Base-by-base conservation (phyloP, 2,113 vertebrate genomes). In the Scomber colias region DNA sequence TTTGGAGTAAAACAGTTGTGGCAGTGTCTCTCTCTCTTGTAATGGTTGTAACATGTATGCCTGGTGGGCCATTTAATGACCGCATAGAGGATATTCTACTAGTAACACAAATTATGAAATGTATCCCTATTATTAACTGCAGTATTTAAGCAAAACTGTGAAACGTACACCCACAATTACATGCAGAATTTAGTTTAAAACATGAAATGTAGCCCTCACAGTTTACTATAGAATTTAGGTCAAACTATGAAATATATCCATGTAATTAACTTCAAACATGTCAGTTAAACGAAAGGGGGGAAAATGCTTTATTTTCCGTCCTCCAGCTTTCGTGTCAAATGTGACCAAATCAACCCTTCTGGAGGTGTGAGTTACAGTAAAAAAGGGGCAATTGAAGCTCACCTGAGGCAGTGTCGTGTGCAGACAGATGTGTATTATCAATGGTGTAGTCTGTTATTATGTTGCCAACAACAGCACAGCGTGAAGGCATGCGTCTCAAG, bases 41-140 rank as follows among this genome's bases (percentile, higher is more conserved):
- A 64, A 71, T 27, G 24, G 24, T 27, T 27, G 24, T 27, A 27
- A 27, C 24, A 27, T 27, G 24, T 15, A 60, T 5, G 24, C 61
- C 49, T 30, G 21, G 24, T 5, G 61, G 62, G 14, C 11, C 10
- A 6, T 77, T 61, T 54, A 11, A 73, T n/a, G 17, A 49, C 50
- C 8, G 0, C 50, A 4, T 49, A 66, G 21, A 46, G 53, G 44
- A 80, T 57, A 45, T 71, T 77, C n/a, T 50, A 24, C 71, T 62
- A 65, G 61, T 86, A 71, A 49, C 65, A 63, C 55, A 76, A 87
- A 81, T 86, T 30, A 49, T 83, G 67, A 87, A 87, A 91, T 35
- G 16, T 40, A 82, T 83, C 77, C 79, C 59, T 70, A 64, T 79
- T 53, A 83, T 89, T 77, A 75, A 51, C 45, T 15, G 16, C 30